Percentiles rank a stretch among this genome's conserved stretches.
phyloP scores from a whole-genome alignment of 1,140 invertebrate species.

The Myzus persicae region DNA sequence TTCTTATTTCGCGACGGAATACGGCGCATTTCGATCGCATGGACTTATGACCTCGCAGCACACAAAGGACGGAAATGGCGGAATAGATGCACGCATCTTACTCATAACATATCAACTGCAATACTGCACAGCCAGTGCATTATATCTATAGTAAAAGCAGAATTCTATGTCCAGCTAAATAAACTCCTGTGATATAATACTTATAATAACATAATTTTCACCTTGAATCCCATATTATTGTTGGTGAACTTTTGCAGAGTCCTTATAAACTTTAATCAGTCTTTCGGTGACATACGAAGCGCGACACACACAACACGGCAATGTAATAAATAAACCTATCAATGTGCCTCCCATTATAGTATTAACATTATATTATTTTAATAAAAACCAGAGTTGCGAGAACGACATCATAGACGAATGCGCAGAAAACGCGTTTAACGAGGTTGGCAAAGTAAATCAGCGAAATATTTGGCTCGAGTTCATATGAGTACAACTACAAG shows the following conservation, averaged over 20 bases:
- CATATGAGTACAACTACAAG: not conserved
- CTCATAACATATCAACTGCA: not conserved
- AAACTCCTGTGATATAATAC: not conserved
- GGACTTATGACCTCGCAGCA: not conserved
- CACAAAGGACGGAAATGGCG: conserved; percentile 5
- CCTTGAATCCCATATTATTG: not conserved
- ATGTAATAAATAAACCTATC: not conserved
- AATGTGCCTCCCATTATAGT: not conserved
- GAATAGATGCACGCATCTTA: not conserved
- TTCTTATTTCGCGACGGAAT: not conserved
- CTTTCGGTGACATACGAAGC: not conserved
- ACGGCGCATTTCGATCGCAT: not conserved
- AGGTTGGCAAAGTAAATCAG: not conserved
- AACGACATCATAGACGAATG: not conserved
- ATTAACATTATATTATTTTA: not conserved
- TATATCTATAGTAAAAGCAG: not conserved
- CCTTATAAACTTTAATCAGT: not conserved
- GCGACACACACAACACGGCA: not conserved
- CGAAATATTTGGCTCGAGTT: conserved; percentile 17
- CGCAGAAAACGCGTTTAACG: conserved; percentile 18
- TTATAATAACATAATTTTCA: not conserved
- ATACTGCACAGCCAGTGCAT: not conserved
- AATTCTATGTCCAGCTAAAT: not conserved
- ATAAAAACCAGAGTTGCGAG: not conserved
- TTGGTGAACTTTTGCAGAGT: not conserved